These are phyloP conservation scores for Tetranychus cinnabarinus DNA, from an alignment of 1,140 invertebrate genomes.

Conservation along the genomic window DNA sequence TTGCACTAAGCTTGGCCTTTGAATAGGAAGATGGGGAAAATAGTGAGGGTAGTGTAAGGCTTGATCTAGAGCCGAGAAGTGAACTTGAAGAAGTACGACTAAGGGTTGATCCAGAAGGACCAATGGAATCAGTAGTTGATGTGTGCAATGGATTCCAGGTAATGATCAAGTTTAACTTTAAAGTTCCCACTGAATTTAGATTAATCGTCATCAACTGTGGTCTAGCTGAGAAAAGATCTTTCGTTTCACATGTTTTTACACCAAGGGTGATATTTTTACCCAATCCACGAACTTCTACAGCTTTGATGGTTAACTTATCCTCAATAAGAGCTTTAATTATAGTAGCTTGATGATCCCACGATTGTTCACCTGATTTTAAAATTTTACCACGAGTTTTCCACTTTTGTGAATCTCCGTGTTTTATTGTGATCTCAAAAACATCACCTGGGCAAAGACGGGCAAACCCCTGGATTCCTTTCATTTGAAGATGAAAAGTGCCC, in stretches of 20 bases:
- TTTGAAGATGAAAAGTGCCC: slow-evolving; percentile 28
- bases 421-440: slow-evolving; percentile 34
- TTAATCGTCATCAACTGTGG: slow-evolving; percentile 36
- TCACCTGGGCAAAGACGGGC: slow-evolving; percentile 34
- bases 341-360: slow-evolving; percentile 27
- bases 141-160: slow-evolving; percentile 26
- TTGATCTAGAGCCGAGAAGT: neutral
- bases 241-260: slow-evolving; percentile 34
- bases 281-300: slow-evolving; percentile 25
- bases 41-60: neutral
- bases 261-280: slow-evolving; percentile 27
- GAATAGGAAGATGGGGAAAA: neutral
- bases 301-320: slow-evolving; percentile 31
- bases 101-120: neutral
- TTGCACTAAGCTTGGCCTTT: neutral
- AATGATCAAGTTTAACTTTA: slow-evolving; percentile 35
- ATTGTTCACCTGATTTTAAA: slow-evolving; percentile 28
- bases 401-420: slow-evolving; percentile 31
- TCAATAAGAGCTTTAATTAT: slow-evolving; percentile 29
- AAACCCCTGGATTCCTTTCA: slow-evolving; percentile 29
- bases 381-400: slow-evolving; percentile 33
- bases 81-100: neutral
- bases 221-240: slow-evolving; percentile 29
- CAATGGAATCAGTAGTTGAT: neutral
- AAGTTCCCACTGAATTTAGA: slow-evolving; percentile 34